Evolutionary conservation across 2,888 invertebrate species (phyloP), one percentile per base, ranked within the genome.

Genomic region (Nysson spinosus): DNA sequence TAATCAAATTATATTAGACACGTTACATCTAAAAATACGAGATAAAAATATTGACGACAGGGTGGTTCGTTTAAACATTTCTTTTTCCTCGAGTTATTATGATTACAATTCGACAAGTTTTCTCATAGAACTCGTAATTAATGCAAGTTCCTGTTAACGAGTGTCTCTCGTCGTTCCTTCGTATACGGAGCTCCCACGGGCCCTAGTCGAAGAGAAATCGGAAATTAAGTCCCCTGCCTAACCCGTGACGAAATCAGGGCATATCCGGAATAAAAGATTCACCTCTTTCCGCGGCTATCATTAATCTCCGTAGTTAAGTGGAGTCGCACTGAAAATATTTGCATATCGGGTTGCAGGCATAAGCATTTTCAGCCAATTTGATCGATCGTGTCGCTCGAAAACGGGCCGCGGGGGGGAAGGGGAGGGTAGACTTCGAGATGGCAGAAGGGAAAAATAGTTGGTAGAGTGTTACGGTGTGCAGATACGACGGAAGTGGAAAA

Each of bases 231-330:
- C 79, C 49, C 56, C 62, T 37, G 19, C 44, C 24, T 56, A 34
- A 56, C 44, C n/a, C 46, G 61, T 58, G 62, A 51, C 64, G 63
- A 75, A 71, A 46, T 54, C 72, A 60, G 56, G 61, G 39, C 55
- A 34, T 32, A 54, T 52, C 66, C 19, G 26, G 50, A 52, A 51
- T 37, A 52, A 49, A 56, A 42, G 52, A 55, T 40, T 51, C 37
- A 30, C 26, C 55, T 35, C 57, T 58, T 62, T 69, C 46, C 56
- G 58, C 64, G 64, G 54, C 51, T 63, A 68, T 83, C 85, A 85
- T 85, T 84, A 85, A 85, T 85, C 85, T 85, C 82, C 69, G 67
- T 70, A 63, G 62, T 77, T 81, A 82, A 82, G 79, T 81, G 78
- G 81, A 76, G 62, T 26, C 32, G 46, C 46, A 44, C 66, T 71